These are phyloP conservation scores for Phasianus colchicus DNA, from an alignment of 2,113 vertebrate species.

Conservation along the genomic window DNA sequence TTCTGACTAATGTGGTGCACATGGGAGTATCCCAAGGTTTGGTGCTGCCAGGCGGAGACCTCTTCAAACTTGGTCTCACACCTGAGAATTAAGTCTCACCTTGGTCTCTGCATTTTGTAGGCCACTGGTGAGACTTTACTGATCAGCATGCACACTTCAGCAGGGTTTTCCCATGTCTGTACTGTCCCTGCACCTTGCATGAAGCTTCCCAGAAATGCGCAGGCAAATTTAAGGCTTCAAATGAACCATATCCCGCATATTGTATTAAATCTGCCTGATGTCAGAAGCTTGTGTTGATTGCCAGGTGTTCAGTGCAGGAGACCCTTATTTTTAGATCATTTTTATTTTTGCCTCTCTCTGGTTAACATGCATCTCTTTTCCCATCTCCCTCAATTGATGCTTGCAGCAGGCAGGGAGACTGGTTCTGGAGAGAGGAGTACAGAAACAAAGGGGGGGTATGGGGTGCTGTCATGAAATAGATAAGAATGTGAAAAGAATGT, in stretches of 20 bases:
- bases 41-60: background rate
- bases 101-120: background rate
- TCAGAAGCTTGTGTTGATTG: background rate
- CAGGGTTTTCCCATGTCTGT: background rate
- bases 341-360: background rate
- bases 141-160: background rate
- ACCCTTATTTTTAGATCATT: background rate
- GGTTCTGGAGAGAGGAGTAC: background rate
- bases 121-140: background rate
- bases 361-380: background rate
- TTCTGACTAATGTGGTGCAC: background rate
- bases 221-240: background rate
- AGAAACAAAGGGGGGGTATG: background rate
- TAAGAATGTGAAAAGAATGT: background rate
- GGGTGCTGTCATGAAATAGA: background rate
- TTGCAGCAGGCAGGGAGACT: background rate
- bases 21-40: background rate
- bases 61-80: background rate
- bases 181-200: background rate
- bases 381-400: background rate
- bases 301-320: background rate
- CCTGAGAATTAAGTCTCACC: background rate
- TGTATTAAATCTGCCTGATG: background rate
- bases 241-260: rapidly evolving
- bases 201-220: background rate